These are phyloP conservation scores for Stenopsyche tienmushanensis DNA, from an alignment of 1,140 invertebrate species.

Conservation along the genomic window DNA sequence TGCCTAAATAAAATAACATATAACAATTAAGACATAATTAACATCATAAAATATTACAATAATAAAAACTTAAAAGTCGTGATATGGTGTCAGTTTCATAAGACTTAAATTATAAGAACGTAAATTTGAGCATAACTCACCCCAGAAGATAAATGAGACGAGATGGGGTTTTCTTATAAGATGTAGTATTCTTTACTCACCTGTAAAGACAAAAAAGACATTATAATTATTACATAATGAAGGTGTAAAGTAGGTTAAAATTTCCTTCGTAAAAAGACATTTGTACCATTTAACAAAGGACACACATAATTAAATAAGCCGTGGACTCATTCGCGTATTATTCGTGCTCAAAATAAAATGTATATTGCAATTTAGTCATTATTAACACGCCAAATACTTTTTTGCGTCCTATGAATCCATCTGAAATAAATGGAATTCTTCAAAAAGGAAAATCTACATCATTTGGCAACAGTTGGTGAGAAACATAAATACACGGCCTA, in stretches of 20 bases:
- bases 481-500: too few species aligned
- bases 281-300: background rate
- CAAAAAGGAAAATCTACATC: too few species aligned
- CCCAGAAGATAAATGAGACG: background rate
- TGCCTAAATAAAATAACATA: background rate
- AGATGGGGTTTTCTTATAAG: constrained; percentile 3
- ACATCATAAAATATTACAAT: constrained; percentile 1
- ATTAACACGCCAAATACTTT: too few species aligned
- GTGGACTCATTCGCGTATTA: background rate
- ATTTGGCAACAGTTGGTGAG: too few species aligned
- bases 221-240: constrained; percentile 15
- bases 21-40: background rate
- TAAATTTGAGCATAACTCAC: constrained; percentile 10
- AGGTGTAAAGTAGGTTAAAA: background rate
- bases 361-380: too few species aligned
- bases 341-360: background rate
- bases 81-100: constrained; percentile 5
- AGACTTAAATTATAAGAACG: constrained; percentile 3
- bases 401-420: too few species aligned
- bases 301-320: background rate
- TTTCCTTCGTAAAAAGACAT: constrained; percentile 7
- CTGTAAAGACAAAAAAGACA: constrained; percentile 24
- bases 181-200: constrained; percentile 23
- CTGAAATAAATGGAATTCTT: too few species aligned
- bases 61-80: background rate